These are phyloP conservation scores for Lagorchestes hirsutus DNA, from an alignment of 2,797 vertebrate species.

Conservation along the genomic window DNA sequence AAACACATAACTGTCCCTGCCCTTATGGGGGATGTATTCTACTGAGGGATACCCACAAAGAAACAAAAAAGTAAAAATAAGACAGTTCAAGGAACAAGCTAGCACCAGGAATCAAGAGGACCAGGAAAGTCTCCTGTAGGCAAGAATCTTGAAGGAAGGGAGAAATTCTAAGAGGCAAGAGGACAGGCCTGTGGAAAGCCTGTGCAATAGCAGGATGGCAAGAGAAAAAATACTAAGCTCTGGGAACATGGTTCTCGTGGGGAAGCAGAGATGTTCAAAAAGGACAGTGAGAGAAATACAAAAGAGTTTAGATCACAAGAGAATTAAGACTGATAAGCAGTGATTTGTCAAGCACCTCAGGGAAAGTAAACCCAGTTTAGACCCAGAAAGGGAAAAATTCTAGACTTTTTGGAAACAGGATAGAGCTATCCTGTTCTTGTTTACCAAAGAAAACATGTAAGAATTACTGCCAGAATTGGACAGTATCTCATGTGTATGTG, in stretches of 20 bases:
- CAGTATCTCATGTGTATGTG: not conserved
- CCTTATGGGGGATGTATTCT: not conserved
- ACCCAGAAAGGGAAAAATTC: not conserved
- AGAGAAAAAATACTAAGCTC: not conserved
- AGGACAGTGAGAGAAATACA: not conserved
- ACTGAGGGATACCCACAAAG: not conserved
- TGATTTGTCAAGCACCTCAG: constrained; percentile 18
- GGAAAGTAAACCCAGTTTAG: not conserved
- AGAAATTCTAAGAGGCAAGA: not conserved
- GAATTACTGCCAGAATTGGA: not conserved
- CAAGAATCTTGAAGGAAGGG: too few relatives aligned
- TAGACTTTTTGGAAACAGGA: not conserved
- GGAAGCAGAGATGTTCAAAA: not conserved
- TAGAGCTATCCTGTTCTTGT: not conserved
- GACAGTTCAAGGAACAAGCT: not conserved
- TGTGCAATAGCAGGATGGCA: not conserved
- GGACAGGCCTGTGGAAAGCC: not conserved
- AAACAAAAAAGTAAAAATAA: not conserved
- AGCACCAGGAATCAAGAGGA: not conserved
- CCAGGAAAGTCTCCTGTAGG: not conserved
- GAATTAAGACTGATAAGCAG: not conserved
- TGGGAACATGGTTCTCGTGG: not conserved
- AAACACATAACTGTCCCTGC: not conserved
- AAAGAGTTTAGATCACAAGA: not conserved
- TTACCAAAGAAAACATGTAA: not conserved